Evolutionary conservation across 2,888 invertebrate genomes (phyloP).

Genomic region (Eugnorisma glareosa): DNA sequence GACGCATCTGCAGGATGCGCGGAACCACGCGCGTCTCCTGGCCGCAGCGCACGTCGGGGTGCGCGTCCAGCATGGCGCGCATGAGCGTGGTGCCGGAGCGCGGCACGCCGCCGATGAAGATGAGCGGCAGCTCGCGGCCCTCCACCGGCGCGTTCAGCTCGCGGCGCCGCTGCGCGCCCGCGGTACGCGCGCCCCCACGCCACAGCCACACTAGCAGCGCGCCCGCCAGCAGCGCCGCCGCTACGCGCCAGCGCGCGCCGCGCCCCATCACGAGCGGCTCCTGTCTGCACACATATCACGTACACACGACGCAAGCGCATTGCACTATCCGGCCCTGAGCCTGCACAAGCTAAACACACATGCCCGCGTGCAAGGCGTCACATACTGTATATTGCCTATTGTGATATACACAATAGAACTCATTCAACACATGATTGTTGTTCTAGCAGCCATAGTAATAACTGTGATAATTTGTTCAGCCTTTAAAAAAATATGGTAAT

Average conservation of each 20-base stretch:
- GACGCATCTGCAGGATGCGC: conserved; percentile 97
- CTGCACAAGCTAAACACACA: neutral
- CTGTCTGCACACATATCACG: conserved; percentile 55
- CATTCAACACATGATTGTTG: neutral
- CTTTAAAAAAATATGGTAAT: neutral
- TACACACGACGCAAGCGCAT: conserved; percentile 39
- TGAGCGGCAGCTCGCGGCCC: conserved; percentile 97
- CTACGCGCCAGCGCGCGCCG: conserved; percentile 71
- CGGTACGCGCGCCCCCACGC: conserved; percentile 70
- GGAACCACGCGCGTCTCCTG: conserved; percentile 99
- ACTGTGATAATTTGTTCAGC: neutral
- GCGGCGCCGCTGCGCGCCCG: conserved; percentile 62
- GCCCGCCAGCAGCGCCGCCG: conserved; percentile 71
- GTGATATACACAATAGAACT: neutral
- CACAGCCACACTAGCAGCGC: conserved; percentile 73
- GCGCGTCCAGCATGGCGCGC: conserved; percentile 99
- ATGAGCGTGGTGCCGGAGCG: conserved; percentile 99
- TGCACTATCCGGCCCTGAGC: neutral
- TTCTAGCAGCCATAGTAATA: neutral
- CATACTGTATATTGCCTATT: neutral
- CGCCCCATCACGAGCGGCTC: conserved; percentile 67
- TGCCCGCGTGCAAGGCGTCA: neutral
- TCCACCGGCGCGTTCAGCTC: conserved; percentile 80
- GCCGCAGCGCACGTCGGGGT: conserved; percentile 98
- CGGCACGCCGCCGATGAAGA: conserved; percentile 99